Evolutionary conservation across 1,140 invertebrate species (phyloP), one percentile per base, ranked within the genome.

Genomic region (Dendrolimus kikuchii): DNA sequence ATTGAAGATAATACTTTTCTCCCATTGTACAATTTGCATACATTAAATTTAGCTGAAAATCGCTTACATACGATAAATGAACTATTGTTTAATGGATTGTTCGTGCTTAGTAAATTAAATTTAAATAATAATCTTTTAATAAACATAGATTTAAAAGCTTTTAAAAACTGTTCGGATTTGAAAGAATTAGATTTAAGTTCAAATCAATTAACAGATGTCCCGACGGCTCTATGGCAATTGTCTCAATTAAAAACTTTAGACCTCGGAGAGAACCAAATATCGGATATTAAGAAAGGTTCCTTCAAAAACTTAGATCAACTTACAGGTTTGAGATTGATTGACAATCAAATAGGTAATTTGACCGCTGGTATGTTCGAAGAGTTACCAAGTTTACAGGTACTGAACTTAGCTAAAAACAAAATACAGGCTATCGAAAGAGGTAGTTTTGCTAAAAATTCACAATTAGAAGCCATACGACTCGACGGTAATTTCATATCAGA

Each of bases 111-210:
- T 70, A 94, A 95, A 78, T 86, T 97, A 7, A 95, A 93, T 46
- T 88, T 97, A 37, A 95, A 95, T 74, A 94, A 94, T 66, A 97
- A 97, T 81, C 80, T 92, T 46, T 90, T 97, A 36, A 89, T 92
- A 39, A 91, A 88, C 60, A 90, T 97, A 53, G 93, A 96, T 79
- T 81, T 90, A 5, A 91, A 94, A 59, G 92, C 96, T 23, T 97
- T 97, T 76, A 92, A 92, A 81, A 98, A 96, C 87, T 95, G 95
- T 74, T 95, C 95, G 2, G 94, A 94, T 66, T 86, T 98, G 39
- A 95, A 95, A 81, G 95, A 97, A 68, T 88, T 99, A 23, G 95
- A 96, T 88, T 87, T 98, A 39, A 94, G 95, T 72, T 93, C 94
- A 9, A 98, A 98, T 87, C 91, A 92, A 57, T 81, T 98, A 56